phyloP scores from a whole-genome alignment of 2,797 vertebrate species.

The Phoebastria nigripes region DNA sequence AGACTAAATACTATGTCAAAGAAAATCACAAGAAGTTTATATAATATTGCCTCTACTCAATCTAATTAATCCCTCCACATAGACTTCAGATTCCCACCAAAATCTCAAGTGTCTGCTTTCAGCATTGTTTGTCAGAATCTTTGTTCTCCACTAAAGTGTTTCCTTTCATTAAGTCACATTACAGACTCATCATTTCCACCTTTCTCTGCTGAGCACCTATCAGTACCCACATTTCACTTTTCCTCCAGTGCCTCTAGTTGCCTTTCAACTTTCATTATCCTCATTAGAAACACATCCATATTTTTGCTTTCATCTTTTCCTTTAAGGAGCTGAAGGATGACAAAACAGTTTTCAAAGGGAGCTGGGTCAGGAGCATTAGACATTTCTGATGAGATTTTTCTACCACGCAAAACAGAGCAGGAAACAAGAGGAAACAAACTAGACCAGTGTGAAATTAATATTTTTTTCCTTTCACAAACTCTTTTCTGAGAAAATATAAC shows the following conservation, averaged over 20 bases:
- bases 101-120: background rate
- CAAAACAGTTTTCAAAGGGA: conserved; percentile 74
- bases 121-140: conserved; percentile 19
- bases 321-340: conserved; percentile 68
- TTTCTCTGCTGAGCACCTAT: conserved; percentile 35
- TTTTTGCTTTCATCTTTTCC: conserved; percentile 70
- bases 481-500: conserved; percentile 21
- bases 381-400: conserved; percentile 65
- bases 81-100: background rate
- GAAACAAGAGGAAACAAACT: conserved; percentile 60
- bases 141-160: conserved; percentile 23
- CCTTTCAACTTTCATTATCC: conserved; percentile 71
- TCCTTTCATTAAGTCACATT: conserved; percentile 51
- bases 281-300: conserved; percentile 60
- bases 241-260: conserved; percentile 15
- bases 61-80: conserved; percentile 25
- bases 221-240: conserved; percentile 1
- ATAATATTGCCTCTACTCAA: background rate
- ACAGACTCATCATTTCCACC: conserved; percentile 50
- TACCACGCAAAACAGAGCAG: conserved; percentile 49
- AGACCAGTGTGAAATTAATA: conserved; percentile 61
- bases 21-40: conserved; percentile 2
- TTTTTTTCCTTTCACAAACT: conserved; percentile 47
- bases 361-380: conserved; percentile 55
- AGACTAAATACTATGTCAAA: conserved; percentile 14